Evolutionary conservation across 2,888 invertebrate genomes (phyloP).

Genomic region (Fragum whitleyi): DNA sequence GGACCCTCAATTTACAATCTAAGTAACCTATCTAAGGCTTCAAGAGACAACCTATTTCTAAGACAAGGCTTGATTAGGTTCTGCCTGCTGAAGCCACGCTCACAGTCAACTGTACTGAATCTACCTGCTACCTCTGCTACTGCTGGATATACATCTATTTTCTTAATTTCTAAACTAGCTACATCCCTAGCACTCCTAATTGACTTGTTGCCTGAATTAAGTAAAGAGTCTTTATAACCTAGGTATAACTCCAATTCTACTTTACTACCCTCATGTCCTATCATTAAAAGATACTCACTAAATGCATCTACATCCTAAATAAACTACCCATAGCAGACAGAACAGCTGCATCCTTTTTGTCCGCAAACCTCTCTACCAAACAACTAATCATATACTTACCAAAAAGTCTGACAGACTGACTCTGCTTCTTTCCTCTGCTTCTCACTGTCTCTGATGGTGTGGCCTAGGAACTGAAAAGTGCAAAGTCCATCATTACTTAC

Average conservation of each 20-base stretch:
- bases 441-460: constrained; percentile 46
- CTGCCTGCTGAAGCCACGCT: too few relatives aligned
- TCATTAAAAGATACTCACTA: neutral
- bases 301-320: neutral
- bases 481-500: constrained; percentile 32
- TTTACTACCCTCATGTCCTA: too few relatives aligned
- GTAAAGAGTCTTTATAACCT: neutral
- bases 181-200: constrained; percentile 7
- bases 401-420: constrained; percentile 36
- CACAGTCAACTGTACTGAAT: too few relatives aligned
- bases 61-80: too few relatives aligned
- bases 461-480: constrained; percentile 43
- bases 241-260: constrained; percentile 1
- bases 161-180: neutral
- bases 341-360: constrained; percentile 32
- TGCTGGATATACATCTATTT: neutral
- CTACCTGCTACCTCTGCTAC: too few relatives aligned
- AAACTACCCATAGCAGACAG: neutral
- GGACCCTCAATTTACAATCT: too few relatives aligned
- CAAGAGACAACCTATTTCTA: too few relatives aligned
- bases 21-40: too few relatives aligned
- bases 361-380: constrained; percentile 42
- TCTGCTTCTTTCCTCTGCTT: too few relatives aligned
- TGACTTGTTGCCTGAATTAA: too few relatives aligned
- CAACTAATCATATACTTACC: constrained; percentile 24